Evolutionary conservation across 2,797 vertebrate genomes (phyloP), one percentile per base, ranked within the genome.

Genomic region (Brachymystax lenok): DNA sequence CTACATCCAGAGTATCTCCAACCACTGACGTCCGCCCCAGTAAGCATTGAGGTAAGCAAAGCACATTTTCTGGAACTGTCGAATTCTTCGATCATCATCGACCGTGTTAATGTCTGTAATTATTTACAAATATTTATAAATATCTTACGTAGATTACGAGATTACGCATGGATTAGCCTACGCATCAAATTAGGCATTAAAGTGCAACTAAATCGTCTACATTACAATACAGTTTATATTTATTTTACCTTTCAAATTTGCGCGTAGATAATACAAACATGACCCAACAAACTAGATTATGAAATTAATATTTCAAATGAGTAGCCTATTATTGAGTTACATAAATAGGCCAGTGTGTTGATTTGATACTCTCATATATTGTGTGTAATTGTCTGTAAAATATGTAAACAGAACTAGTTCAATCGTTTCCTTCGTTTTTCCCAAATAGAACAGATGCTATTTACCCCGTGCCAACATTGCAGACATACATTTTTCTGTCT

Each of bases 1-100:
- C 96, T 99, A 91, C 97, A 98, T 91, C 96, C 97, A 88, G 97
- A 99, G 90, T 99, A 99, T 88, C 95, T 98, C 88, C 97, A 98
- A 92, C 97, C 97, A 51, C 95, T 99, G 82, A 97, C 95, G 81
- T 98, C 97, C 88, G 96, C 97, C 70, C 97, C 97, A 67, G 94
- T 98, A 88, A 97, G 96, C 92, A 99, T 98, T 75, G 97, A 99
- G 95, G 97, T 99, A 90, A 95, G 90, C 83, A 0, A 16, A 74
- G 0, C 0, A 10, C 17, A 51, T 59, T 46, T 46, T 46, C 14
- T 19, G 21, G 61, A 59, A n/a, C 16, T 17, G 24, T 52, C 27
- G 19, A 21, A 46, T 70, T 50, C 6, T 70, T 14, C 16, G 28
- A 68, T 16, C 30, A 30, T 28, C 5, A 35, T 33, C 28, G 28